phyloP scores from a whole-genome alignment of 2,797 vertebrate genomes.

The Benthosema pterotum region DNA sequence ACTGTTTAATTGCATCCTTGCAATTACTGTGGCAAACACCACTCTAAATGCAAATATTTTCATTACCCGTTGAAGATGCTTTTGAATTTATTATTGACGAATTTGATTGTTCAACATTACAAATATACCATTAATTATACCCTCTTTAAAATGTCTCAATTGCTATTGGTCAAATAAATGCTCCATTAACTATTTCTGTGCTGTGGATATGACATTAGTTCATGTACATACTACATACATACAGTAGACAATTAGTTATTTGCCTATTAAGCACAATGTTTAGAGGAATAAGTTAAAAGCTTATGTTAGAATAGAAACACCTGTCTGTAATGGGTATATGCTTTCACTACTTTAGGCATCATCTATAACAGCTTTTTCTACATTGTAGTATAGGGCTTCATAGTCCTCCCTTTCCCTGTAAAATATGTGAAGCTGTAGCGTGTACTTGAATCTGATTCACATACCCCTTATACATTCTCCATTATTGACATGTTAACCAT shows the following conservation, averaged over 20 bases:
- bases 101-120: conserved; percentile 22
- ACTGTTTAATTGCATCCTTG: neutral
- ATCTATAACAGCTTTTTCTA: conserved; percentile 35
- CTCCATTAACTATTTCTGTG: conserved; percentile 14
- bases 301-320: conserved; percentile 51
- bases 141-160: conserved; percentile 33
- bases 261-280: conserved; percentile 31
- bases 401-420: conserved; percentile 40
- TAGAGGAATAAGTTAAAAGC: conserved; percentile 42
- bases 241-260: conserved; percentile 37
- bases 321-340: conserved; percentile 27
- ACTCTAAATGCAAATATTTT: conserved; percentile 3
- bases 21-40: neutral
- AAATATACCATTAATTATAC: conserved; percentile 36
- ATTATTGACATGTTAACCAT: conserved; percentile 24
- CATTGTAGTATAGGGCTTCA: conserved; percentile 9
- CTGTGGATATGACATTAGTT: conserved; percentile 37
- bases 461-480: conserved; percentile 15
- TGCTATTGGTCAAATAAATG: conserved; percentile 35
- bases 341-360: conserved; percentile 39
- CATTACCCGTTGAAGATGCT: too few species aligned
- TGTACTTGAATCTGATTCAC: conserved; percentile 32
- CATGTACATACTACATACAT: conserved; percentile 47
- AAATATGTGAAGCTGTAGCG: conserved; percentile 39
- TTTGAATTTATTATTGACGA: conserved; percentile 15